Evolutionary conservation across 37 sponge, comb jelly and placozoan genomes (phyloP), one percentile per base, ranked within the genome.

Genomic region (Tethya wilhelma): DNA sequence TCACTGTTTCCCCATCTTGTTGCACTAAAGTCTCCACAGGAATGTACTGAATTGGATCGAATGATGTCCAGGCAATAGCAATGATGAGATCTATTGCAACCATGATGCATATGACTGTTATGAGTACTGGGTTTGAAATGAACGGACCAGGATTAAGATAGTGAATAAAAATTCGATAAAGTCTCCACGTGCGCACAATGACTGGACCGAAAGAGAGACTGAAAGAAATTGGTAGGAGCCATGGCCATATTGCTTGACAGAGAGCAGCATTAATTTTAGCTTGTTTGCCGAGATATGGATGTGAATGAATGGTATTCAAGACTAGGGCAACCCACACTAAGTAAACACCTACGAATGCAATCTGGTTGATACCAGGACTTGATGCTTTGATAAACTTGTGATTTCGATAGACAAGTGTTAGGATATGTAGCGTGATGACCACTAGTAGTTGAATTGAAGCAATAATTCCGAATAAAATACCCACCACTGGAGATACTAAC

Each of bases 161-260:
- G 58, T 80, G 44, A 25, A 43, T 69, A 59, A 79, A 69, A 11
- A 69, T 79, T 20, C 80, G 28, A 43, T 68, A 68, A 1, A 79
- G 14, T 19, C 70, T 68, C 69, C 69, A 79, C 1, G 80, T 79
- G n/a, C 70, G 69, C 43, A 60, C 31, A 32, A 33, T 44, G 20
- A 79, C 40, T 19, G 76, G 38, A 49, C 46, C 66, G 31, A 46
- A 11, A 4, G 58, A 22, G 17, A 78, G 44, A 30, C 46, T 57
- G 36, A 78, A 78, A 6, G 49, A 44, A 65, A 78, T 34, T 20
- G 66, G 58, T 19, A 78, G 32, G 20, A 19, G n/a, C 73, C 56
- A 72, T 1, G 49, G 34, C 73, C 73, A 72, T 2, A 72, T 41
- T 29, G 41, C 11, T 26, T 72, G 73, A 26, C 73, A 72, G 30